A percentile compares a stretch with the other conserved stretches of the same genome.
phyloP scores from a whole-genome alignment of 2,797 vertebrate genomes.

The Paguma larvata region DNA sequence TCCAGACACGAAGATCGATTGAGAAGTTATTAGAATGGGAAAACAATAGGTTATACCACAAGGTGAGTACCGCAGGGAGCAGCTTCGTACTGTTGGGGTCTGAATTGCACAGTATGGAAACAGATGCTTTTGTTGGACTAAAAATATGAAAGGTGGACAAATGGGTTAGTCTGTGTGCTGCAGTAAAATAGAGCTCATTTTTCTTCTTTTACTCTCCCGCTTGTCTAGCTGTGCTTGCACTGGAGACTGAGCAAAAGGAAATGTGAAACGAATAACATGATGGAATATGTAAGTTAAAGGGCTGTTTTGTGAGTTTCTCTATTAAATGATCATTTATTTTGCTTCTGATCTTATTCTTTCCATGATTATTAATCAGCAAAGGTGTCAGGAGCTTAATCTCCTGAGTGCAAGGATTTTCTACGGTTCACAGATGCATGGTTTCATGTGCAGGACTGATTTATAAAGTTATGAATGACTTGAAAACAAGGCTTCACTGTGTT shows the following conservation, averaged over 20 bases:
- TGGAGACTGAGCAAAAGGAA: slow-evolving; percentile 99
- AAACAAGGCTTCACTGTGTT: slow-evolving; percentile 93
- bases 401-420: slow-evolving; percentile 93
- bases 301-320: slow-evolving; percentile 93
- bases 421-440: slow-evolving; percentile 93
- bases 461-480: slow-evolving; percentile 99
- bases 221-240: slow-evolving; percentile 99
- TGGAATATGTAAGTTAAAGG: slow-evolving; percentile 99
- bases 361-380: slow-evolving; percentile 94
- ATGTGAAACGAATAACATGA: slow-evolving; percentile 99
- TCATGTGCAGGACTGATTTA: slow-evolving; percentile 96
- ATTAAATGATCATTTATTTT: slow-evolving; percentile 93
- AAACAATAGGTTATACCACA: slow-evolving; percentile 99
- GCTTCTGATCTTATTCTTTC: slow-evolving; percentile 93
- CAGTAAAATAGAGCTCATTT: slow-evolving; percentile 94
- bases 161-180: slow-evolving; percentile 93
- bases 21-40: slow-evolving; percentile 99
- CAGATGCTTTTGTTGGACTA: slow-evolving; percentile 99
- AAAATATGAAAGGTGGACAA: slow-evolving; percentile 94
- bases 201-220: slow-evolving; percentile 92
- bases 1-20: slow-evolving; percentile 96
- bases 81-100: slow-evolving; percentile 90
- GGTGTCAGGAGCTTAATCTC: slow-evolving; percentile 93
- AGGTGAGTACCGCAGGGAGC: slow-evolving; percentile 94
- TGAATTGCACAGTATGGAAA: slow-evolving; percentile 99